Base-by-base conservation (phyloP, 1,140 invertebrate species). In the Halictus rubicundus region DNA sequence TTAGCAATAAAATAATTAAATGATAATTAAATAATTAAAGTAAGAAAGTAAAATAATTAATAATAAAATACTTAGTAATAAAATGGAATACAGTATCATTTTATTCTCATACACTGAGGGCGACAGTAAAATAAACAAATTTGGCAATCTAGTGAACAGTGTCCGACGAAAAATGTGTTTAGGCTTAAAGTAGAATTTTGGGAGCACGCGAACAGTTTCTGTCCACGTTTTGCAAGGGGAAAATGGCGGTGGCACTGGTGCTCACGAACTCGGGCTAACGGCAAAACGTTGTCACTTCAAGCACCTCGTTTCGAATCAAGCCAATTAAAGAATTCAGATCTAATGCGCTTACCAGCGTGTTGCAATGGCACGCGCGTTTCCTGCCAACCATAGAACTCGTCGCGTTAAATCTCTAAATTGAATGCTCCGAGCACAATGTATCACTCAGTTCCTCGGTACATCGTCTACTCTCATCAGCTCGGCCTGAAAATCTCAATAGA, bases 321-420 rank as follows among this genome's bases (percentile, higher is more conserved):
- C 54, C 78, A 85, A 85, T 87, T 85, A 81, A 82, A 66, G 60
- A 87, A 87, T 83, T 85, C 61, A 73, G 57, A 66, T 68, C 60
- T 80, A 81, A 87, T 77, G 71, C 27, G 75, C 72, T 85, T 65
- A 71, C 54, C 71, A 46, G 71, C 69, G 59, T 72, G 25, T 25
- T 65, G 60, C 71, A 80, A 66, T 74, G 83, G 80, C 85, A 82
- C 80, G 80, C 80, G 80, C 83, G 80, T 78, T 87, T 87, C 86
- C 86, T 84, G 83, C 66, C 66, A 72, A 66, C 72, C 71, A 77
- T 65, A 71, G 16, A 32, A 71, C 25, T 68, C 69, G 68, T 77
- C 72, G 68, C 54, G 37, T 68, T 80, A 70, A 85, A 83, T 83
- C 69, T 42, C 61, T 81, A 69, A 83, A 85, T 78, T 81, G 73